phyloP scores from a whole-genome alignment of 1,140 invertebrate genomes.

The Caenorhabditis remanei region DNA sequence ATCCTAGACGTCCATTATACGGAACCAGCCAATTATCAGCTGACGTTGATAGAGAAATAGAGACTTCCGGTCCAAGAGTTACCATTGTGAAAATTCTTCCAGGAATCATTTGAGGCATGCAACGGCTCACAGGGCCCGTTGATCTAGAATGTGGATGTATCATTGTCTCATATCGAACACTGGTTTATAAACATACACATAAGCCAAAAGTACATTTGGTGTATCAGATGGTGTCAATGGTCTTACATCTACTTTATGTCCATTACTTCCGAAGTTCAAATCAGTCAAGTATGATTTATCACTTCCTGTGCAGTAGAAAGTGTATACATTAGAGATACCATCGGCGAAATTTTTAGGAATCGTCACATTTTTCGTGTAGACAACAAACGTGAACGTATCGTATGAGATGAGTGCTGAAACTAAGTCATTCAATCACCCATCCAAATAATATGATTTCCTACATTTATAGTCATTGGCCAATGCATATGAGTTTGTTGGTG shows the following conservation, averaged over 20 bases:
- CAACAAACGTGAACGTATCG: neutral
- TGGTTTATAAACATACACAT: neutral
- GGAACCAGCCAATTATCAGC: neutral
- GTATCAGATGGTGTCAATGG: neutral
- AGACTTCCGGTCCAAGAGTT: neutral
- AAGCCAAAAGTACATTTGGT: neutral
- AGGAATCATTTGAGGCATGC: slow-evolving; percentile 15
- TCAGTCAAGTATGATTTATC: neutral
- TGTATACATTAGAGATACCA: neutral
- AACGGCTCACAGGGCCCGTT: neutral
- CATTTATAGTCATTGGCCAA: slow-evolving; percentile 20
- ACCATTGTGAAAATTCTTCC: neutral
- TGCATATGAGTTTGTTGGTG: neutral
- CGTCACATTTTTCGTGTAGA: neutral
- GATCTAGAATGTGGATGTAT: neutral
- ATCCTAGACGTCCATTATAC: neutral
- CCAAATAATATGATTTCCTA: neutral
- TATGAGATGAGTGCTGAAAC: neutral
- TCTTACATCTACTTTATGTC: neutral
- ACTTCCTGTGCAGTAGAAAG: neutral
- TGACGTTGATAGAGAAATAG: neutral
- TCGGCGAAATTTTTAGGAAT: neutral
- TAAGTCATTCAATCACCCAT: neutral
- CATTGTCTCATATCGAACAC: neutral
- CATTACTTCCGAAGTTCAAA: slow-evolving; percentile 4